phyloP scores from a whole-genome alignment of 2,113 vertebrate genomes.

The Arenaria interpres region DNA sequence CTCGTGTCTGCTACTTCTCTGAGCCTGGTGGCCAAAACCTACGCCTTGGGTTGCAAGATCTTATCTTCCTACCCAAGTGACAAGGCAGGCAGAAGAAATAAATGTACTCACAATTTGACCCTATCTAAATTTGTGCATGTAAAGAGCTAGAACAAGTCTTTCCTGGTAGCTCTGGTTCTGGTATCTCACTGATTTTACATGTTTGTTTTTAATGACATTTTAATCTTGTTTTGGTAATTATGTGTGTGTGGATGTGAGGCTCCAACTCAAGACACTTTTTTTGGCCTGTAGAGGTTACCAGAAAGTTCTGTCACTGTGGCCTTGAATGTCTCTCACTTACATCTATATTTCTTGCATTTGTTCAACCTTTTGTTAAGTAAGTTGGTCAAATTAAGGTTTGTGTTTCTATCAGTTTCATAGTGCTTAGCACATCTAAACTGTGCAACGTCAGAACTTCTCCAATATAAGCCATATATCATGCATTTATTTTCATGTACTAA shows the following conservation, averaged over 20 bases:
- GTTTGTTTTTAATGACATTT: neutral
- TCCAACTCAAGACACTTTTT: neutral
- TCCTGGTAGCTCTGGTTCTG: neutral
- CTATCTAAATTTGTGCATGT: neutral
- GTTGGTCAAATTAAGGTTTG: neutral
- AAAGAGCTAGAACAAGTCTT: neutral
- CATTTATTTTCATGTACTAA: neutral
- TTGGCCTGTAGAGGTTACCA: neutral
- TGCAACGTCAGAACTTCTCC: neutral
- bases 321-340: neutral
- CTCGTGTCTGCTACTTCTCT: neutral
- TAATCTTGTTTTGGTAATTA: neutral
- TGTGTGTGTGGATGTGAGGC: accelerated
- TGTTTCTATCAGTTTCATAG: neutral
- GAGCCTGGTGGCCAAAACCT: neutral
- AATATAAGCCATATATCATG: neutral
- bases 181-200: neutral
- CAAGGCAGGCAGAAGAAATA: neutral
- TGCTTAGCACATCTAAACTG: neutral
- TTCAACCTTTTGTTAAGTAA: neutral
- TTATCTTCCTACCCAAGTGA: neutral
- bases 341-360: neutral
- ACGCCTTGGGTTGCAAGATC: neutral
- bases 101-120: neutral
- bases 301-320: neutral